Evolutionary conservation across 2,797 vertebrate species (phyloP), one percentile per base, ranked within the genome.

Genomic region (Lutjanus argentimaculatus): DNA sequence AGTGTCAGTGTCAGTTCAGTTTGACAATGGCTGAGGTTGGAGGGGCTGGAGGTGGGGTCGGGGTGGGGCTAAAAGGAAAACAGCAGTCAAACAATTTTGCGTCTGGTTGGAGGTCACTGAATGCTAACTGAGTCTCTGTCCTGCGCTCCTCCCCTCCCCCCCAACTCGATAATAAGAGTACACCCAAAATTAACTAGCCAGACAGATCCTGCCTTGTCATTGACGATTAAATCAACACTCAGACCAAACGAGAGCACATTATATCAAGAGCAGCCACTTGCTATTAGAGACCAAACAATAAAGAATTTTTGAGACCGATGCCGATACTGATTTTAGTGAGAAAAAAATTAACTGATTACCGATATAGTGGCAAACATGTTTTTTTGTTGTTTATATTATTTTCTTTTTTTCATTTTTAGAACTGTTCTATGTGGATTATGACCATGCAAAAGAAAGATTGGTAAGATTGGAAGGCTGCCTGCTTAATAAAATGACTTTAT

Each of bases 151-250:
- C 40, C 81, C 88, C 57, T 22, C 59, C 65, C 80, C 77, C 77
- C 81, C 64, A 46, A 88, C 87, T 82, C 56, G 69, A 82, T 82
- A 72, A 76, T 82, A 72, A 76, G 83, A 89, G 57, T 81, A 65
- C 76, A 84, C 81, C 91, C 92, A 90, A 93, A 93, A 94, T 92
- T 79, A 94, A 92, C 88, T 62, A 91, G 83, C 90, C 90, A 89
- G 85, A 93, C 88, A 80, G 88, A 85, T 82, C 80, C 78, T 79
- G 83, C 77, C 90, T 77, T 94, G 93, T 95, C 94, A 89, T 84
- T 80, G 83, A 84, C 80, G 88, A 93, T 94, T 90, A 93, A 81
- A 91, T 94, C 92, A 94, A 79, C 75, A 86, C 71, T 56, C 59
- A 86, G 77, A 90, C 84, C 66, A 90, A 93, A 93, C 75, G 85